Percentiles rank a stretch among this genome's conserved stretches.
phyloP scores from a whole-genome alignment of 2,113 vertebrate species.

The Lota lota region DNA sequence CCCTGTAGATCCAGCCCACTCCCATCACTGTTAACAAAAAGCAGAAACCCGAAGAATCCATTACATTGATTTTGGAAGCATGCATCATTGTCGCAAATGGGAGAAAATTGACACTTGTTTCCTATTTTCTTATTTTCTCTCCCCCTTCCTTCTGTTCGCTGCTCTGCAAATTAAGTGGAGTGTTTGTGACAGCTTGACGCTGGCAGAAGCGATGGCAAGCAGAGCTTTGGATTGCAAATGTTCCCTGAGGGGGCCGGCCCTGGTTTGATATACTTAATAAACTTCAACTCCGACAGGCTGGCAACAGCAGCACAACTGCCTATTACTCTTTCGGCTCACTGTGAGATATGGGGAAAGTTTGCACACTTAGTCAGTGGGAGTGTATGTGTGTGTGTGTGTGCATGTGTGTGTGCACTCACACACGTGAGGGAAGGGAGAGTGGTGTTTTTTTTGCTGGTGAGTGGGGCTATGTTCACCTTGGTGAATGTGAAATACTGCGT shows the following conservation, averaged over 20 bases:
- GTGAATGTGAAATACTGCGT: neutral
- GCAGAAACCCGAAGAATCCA: constrained; percentile 47
- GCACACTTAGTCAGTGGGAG: neutral
- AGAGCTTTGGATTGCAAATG: constrained; percentile 71
- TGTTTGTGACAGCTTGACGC: constrained; percentile 71
- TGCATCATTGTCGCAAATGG: constrained; percentile 48
- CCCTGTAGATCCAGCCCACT: too few species aligned
- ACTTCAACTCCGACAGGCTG: constrained; percentile 68
- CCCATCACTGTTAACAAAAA: constrained; percentile 24
- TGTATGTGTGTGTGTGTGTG: constrained; percentile 7
- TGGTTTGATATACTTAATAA: constrained; percentile 73
- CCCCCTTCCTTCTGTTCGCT: constrained; percentile 40
- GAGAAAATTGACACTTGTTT: constrained; percentile 63
- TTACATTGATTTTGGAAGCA: constrained; percentile 59
- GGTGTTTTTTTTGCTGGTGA: neutral
- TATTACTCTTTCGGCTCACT: constrained; percentile 44
- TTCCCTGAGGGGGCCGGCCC: constrained; percentile 65
- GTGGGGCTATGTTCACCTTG: too few species aligned
- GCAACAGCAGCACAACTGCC: constrained; percentile 51
- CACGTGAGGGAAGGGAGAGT: constrained; percentile 1
- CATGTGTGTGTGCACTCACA: constrained; percentile 8
- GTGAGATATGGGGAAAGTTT: constrained; percentile 37
- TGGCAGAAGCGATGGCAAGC: constrained; percentile 60
- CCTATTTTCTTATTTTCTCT: constrained; percentile 48
- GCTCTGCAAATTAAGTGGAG: constrained; percentile 72